A percentile compares a stretch with the other conserved stretches of the same genome.
Evolutionary conservation across 2,797 vertebrate genomes (phyloP).

Genomic region (Acanthornis magna): DNA sequence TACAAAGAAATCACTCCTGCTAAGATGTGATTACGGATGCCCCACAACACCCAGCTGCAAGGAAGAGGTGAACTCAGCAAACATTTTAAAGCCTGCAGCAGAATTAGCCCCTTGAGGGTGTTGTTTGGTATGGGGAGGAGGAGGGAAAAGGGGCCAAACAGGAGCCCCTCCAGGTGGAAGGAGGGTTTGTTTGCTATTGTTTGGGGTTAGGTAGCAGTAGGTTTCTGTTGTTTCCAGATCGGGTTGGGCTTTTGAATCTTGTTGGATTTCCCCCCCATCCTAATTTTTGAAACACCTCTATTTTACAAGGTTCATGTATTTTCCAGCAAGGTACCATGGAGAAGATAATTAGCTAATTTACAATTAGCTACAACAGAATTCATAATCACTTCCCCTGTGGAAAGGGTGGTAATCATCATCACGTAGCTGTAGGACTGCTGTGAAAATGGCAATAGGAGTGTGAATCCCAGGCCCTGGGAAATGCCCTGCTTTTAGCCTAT

Average conservation of each 20-base stretch:
- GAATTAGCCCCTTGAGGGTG: slow-evolving; percentile 3
- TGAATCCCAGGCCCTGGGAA: not conserved
- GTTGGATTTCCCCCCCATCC: not conserved
- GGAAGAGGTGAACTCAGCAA: slow-evolving; percentile 47
- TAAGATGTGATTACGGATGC: slow-evolving; percentile 33
- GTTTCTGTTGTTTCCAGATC: not conserved
- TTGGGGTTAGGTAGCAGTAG: not conserved
- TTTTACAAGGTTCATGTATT: slow-evolving; percentile 56
- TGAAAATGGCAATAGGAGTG: slow-evolving; percentile 42
- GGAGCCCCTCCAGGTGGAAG: not conserved
- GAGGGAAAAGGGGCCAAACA: not conserved
- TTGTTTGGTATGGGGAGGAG: not conserved
- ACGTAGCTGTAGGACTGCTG: slow-evolving; percentile 27
- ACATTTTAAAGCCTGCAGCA: slow-evolving; percentile 26
- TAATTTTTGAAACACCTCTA: slow-evolving; percentile 39
- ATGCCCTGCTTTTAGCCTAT: slow-evolving; percentile 35
- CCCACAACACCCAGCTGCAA: slow-evolving; percentile 7
- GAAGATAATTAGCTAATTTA: slow-evolving; percentile 71
- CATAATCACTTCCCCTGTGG: slow-evolving; percentile 57
- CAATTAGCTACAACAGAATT: slow-evolving; percentile 69
- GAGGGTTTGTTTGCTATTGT: not conserved
- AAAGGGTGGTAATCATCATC: slow-evolving; percentile 61
- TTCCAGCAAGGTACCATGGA: slow-evolving; percentile 36
- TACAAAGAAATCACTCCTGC: slow-evolving; percentile 3
- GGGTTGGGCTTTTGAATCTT: not conserved